These are phyloP conservation scores for Chondrosia reniformis DNA, from an alignment of 37 sponge, comb jelly and placozoan genomes.

Conservation along the genomic window DNA sequence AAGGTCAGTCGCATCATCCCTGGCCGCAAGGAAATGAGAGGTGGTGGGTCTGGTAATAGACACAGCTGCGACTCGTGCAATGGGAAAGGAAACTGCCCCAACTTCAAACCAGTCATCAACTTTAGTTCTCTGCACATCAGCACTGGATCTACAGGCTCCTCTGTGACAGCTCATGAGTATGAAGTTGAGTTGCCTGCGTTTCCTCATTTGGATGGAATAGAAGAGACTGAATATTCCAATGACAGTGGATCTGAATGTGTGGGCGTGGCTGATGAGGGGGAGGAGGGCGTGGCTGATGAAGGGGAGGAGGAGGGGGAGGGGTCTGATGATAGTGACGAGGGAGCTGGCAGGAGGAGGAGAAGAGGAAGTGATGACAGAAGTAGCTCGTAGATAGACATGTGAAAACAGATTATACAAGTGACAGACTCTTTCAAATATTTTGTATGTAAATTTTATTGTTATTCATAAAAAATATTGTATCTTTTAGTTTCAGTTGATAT, in stretches of 20 bases:
- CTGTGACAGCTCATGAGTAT: not conserved
- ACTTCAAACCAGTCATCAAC: slow-evolving; percentile 1
- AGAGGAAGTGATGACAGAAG: too few relatives aligned
- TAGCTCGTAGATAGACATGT: too few relatives aligned
- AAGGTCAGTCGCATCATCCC: not conserved
- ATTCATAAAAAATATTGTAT: too few relatives aligned
- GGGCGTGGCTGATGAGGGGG: not conserved
- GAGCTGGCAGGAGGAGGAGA: too few relatives aligned
- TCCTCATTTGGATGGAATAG: not conserved
- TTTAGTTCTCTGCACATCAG: not conserved
- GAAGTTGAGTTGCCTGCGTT: not conserved
- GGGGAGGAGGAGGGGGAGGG: not conserved
- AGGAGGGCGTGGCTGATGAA: not conserved
- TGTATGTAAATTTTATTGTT: too few relatives aligned
- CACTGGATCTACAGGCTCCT: not conserved
- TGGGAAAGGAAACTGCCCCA: slow-evolving; percentile 32
- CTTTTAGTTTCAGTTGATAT: too few relatives aligned
- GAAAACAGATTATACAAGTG: too few relatives aligned
- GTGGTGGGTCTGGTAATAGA: slow-evolving; percentile 4
- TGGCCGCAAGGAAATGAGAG: not conserved
- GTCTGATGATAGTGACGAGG: too few relatives aligned
- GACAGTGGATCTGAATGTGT: not conserved
- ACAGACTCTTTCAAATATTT: too few relatives aligned
- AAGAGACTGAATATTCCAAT: not conserved
- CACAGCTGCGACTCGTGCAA: slow-evolving; percentile 44